Evolutionary conservation across 1,140 invertebrate genomes (phyloP), one percentile per base, ranked within the genome.

Genomic region (Propsilocerus akamusi): DNA sequence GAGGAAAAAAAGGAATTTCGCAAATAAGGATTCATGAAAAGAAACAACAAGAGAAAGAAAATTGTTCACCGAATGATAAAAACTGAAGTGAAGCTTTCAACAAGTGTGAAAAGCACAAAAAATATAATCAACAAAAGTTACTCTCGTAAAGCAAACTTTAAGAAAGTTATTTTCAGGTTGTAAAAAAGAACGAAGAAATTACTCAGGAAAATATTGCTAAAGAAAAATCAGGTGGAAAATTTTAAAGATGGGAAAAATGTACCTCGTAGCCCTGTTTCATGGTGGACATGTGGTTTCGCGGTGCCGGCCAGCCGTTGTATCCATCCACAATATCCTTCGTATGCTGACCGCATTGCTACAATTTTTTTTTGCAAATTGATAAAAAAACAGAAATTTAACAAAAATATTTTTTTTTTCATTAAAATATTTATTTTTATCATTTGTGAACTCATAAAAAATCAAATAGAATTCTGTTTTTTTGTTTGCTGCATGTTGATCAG

Each of bases 241-340:
- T 48, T 6, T 3, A 47, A 5, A 26, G 8, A 14, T 25, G 23
- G 17, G 5, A 17, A 12, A 14, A 26, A 48, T 11, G 11, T 53
- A 75, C 74, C 73, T 75, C 73, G 58, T 75, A 76, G 61, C 73
- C 74, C 61, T 75, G 74, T 58, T 76, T 76, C 66, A 75, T 73
- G n/a, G n/a, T n/a, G 58, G 71, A 66, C 73, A 76, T 75, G 54
- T 73, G 64, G 52, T 71, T 73, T 52, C 73, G 69, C 61, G 72
- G 59, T 34, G 62, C 70, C 23, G 73, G 72, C 74, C 74, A 76
- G 67, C 71, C 71, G 58, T 72, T 70, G 58, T 76, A 75, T n/a
- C n/a, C n/a, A 64, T 76, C 73, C 10, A 20, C 5, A 61, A 76
- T 66, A 53, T 72, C 71, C 65, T 76, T 74, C 60, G 72, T 70